Evolutionary conservation across 2,113 vertebrate species (phyloP).

Genomic region (Phalacrocorax carbo): DNA sequence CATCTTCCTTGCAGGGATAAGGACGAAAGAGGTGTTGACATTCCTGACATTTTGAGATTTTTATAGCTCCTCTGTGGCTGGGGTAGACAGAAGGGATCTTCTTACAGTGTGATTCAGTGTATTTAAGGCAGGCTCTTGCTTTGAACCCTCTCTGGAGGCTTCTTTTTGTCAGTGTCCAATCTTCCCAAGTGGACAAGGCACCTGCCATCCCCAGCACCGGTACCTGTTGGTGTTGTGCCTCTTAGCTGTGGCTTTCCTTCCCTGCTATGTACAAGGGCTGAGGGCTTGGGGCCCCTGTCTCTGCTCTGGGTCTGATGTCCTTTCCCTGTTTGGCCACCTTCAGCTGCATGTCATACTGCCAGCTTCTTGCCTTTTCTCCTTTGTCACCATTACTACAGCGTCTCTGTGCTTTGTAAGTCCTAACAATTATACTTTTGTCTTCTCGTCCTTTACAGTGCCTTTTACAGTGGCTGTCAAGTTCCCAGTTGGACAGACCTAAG

Average conservation of each 20-base stretch:
- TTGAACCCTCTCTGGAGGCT: not conserved
- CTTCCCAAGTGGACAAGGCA: not conserved
- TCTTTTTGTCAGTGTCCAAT: not conserved
- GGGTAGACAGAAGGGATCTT: not conserved
- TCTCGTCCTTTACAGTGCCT: not conserved
- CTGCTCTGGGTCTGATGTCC: not conserved
- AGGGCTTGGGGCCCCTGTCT: not conserved
- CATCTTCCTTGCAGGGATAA: not conserved
- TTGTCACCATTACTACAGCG: not conserved
- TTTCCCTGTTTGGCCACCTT: not conserved
- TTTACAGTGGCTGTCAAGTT: not conserved
- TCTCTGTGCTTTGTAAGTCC: not conserved
- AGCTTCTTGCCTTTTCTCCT: not conserved
- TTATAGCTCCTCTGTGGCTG: not conserved
- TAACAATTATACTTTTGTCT: not conserved
- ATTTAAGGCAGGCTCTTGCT: not conserved
- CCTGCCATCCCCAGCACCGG: not conserved
- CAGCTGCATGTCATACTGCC: not conserved
- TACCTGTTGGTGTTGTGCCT: not conserved
- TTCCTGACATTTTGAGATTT: not conserved
- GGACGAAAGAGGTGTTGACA: not conserved
- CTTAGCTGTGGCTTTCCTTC: not conserved
- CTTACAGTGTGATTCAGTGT: not conserved
- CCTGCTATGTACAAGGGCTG: accelerated
- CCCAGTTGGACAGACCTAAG: not conserved